Conservation (phyloP, 2,113 vertebrate species). For the Tragelaphus strepsiceros region DNA sequence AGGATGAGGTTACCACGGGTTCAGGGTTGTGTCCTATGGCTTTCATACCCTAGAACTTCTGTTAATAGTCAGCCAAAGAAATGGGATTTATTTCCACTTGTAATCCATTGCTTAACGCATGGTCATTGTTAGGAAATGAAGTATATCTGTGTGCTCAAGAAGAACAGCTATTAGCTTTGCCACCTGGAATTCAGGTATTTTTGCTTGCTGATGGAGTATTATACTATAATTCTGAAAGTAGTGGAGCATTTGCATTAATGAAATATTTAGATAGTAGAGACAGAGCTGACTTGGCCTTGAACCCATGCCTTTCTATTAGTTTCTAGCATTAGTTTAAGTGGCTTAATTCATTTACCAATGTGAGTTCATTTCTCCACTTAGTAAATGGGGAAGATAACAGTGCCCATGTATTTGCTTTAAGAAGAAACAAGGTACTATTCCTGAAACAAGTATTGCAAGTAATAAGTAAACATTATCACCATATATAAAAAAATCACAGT, state of each 20-base stretch:
- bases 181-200: neutral
- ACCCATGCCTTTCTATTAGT: neutral
- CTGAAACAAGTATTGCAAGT: neutral
- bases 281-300: neutral
- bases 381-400: neutral
- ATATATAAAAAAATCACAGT: neutral
- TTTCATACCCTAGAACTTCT: neutral
- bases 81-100: neutral
- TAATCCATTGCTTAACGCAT: neutral
- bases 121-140: neutral
- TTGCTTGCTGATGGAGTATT: neutral
- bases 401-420: neutral
- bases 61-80: neutral
- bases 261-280: neutral
- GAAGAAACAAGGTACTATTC: neutral
- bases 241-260: neutral
- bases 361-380: neutral
- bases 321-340: neutral
- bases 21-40: neutral
- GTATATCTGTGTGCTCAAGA: neutral
- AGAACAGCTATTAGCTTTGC: neutral
- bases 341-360: neutral
- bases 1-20: neutral
- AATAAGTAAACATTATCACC: neutral
- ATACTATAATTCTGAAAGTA: neutral